These are phyloP conservation scores for Tauraco hartlaubi DNA, from an alignment of 2,797 vertebrate genomes.

Conservation along the genomic window DNA sequence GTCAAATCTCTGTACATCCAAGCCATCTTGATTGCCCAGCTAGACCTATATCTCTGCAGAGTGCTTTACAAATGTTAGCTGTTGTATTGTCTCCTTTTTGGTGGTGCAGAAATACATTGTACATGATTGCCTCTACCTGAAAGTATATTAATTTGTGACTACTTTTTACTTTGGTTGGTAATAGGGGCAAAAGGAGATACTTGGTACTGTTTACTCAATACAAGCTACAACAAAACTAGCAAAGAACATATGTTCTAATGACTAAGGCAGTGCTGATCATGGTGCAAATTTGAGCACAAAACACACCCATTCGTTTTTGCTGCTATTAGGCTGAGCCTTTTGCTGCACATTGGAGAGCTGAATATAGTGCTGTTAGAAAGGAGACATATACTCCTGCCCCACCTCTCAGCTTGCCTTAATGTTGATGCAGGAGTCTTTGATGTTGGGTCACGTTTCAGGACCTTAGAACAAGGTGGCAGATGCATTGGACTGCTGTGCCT, in stretches of 20 bases:
- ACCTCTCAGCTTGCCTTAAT: background rate
- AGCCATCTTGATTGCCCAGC: background rate
- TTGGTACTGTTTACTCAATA: background rate
- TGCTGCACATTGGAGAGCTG: background rate
- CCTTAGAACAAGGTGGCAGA: background rate
- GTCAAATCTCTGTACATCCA: background rate
- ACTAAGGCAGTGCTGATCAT: accelerated
- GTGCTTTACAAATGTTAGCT: background rate
- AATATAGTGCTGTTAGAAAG: background rate
- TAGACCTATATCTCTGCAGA: background rate
- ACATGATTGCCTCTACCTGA: background rate
- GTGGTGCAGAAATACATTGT: background rate
- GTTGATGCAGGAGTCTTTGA: background rate
- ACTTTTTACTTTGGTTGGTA: background rate
- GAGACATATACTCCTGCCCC: background rate
- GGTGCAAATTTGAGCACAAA: background rate
- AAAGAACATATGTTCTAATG: background rate
- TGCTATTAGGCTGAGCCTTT: background rate
- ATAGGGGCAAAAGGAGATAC: background rate
- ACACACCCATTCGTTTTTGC: background rate
- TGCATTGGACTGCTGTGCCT: background rate
- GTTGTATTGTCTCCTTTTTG: background rate
- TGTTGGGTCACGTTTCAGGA: background rate
- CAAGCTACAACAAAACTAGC: background rate
- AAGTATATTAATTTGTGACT: background rate